Evolutionary conservation across 2,113 vertebrate genomes (phyloP).

Genomic region (Hippoglossus stenolepis): DNA sequence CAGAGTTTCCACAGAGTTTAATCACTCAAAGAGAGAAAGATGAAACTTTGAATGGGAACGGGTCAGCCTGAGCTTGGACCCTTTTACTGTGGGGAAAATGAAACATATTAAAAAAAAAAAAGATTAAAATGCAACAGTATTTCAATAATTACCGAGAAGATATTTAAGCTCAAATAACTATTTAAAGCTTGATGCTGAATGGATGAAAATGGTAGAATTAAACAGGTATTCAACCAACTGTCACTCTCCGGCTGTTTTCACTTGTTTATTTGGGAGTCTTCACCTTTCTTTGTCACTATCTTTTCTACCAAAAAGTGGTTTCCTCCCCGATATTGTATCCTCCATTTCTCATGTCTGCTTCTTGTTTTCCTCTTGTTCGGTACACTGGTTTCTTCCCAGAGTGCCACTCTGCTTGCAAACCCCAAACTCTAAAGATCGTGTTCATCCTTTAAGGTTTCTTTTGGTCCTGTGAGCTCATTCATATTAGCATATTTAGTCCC

Average conservation of each 20-base stretch:
- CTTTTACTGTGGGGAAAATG: conserved; percentile 7
- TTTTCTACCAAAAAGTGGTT: not conserved
- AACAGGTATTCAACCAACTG: not conserved
- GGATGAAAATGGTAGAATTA: not conserved
- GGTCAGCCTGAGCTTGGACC: conserved; percentile 6
- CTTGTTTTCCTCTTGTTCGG: conserved; percentile 6
- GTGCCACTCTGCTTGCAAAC: conserved; percentile 21
- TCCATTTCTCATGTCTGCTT: conserved; percentile 5
- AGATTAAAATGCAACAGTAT: not conserved
- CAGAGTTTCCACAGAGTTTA: conserved; percentile 2
- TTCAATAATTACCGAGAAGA: too few species aligned
- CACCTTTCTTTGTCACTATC: not conserved
- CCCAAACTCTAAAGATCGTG: not conserved
- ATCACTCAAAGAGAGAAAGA: conserved; percentile 21
- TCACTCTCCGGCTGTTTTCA: not conserved
- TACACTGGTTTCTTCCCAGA: conserved; percentile 20
- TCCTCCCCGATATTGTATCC: not conserved
- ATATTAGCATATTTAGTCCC: conserved; percentile 60
- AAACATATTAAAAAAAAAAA: not conserved
- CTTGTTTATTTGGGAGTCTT: not conserved
- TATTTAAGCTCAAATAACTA: too few species aligned
- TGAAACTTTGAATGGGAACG: conserved; percentile 17
- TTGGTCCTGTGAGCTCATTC: conserved; percentile 38
- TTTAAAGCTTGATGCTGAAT: not conserved
- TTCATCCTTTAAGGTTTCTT: conserved; percentile 15